Base-by-base conservation (phyloP, 2,888 invertebrate species). In the Neria commutata region DNA sequence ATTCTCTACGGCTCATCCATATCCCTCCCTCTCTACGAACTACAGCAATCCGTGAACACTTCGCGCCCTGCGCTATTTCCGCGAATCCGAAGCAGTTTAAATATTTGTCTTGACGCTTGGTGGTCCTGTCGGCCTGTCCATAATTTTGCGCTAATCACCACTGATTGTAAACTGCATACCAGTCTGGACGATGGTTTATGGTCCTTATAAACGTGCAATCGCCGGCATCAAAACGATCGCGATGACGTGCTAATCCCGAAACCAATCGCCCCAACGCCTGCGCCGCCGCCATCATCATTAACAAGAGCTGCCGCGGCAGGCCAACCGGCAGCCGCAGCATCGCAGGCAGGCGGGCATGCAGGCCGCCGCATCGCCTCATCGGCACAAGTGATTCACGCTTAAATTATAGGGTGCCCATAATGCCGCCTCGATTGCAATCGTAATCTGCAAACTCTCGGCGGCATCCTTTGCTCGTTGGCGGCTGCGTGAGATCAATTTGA, bases 81-180 rank as follows among this genome's bases (percentile, higher is more conserved):
- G 74, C 75, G 75, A 72, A 73, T 73, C 69, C 71, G 71, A 73
- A 73, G 75, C 72, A 75, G 66, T 74, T 73, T 72, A 75, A 73
- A 72, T 72, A 73, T 73, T 72, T 75, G 69, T 70, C 71, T 74
- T 75, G 72, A 72, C 72, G 72, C 71, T 70, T 76, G 71, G 69
- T 73, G 75, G 76, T 76, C 73, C 70, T 68, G 69, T 70, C 72
- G 76, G 74, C 73, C 70, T 68, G 69, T 70, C 72, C 73, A 74
- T 75, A 73, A 75, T 75, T 75, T 74, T 42, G 42, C 42, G 14
- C 42, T 42, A 42, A 42, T 42, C 42, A 42, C 19, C 42, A 21
- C 21, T 19, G 19, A 42, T 37, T 37, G 37, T n/a, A 37, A 37
- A 37, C 37, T 37, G n/a, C n/a, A n/a, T n/a, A n/a, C 37, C 37